Base-by-base conservation (phyloP, 2,113 vertebrate species). In the Austrofundulus limnaeus region DNA sequence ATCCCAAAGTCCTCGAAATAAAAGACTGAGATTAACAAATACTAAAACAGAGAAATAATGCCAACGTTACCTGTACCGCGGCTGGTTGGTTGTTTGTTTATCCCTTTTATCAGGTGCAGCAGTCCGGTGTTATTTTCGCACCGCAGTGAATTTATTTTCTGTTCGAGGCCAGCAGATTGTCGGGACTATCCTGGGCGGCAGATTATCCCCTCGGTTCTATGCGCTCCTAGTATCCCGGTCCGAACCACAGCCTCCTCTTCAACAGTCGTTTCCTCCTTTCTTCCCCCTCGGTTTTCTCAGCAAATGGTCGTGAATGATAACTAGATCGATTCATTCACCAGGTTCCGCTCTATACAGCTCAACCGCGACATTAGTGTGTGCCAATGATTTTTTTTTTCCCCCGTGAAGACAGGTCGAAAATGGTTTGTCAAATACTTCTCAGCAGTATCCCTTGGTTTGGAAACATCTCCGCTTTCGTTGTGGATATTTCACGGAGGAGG, bases 281-380 rank as follows among this genome's bases (percentile, higher is more conserved):
- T 23, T 79, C 52, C 48, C 28, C 62, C 75, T 65, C 48, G 53
- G 48, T 72, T 54, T 53, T 66, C 50, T 78, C 70, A 80, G 66
- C 78, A 75, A 70, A 77, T 48, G 80, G 76, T 69, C 77, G 65
- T 41, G 80, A 80, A 66, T 70, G 47, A 80, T 48, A 84, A 77
- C 66, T 31, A 80, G 10, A 53, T 17, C 4, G 59, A 47, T 16
- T 66, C 48, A 71, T 50, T 66, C 45, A 54, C 39, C 57, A 51
- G 4, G 15, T 52, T 14, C 12, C 17, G 5, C 45, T 58, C 17
- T 16, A 2, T 2, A 41, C 56, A 47, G 19, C 13, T 61, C 5
- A 16, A 17, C 17, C 2, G 37, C 50, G 14, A 54, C 61, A 83
- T 57, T 24, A 23, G 46, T 47, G 4, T 19, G 16, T 11, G 3